These are phyloP conservation scores for Opisthocomus hoazin DNA, from an alignment of 2,113 vertebrate genomes.

Conservation along the genomic window DNA sequence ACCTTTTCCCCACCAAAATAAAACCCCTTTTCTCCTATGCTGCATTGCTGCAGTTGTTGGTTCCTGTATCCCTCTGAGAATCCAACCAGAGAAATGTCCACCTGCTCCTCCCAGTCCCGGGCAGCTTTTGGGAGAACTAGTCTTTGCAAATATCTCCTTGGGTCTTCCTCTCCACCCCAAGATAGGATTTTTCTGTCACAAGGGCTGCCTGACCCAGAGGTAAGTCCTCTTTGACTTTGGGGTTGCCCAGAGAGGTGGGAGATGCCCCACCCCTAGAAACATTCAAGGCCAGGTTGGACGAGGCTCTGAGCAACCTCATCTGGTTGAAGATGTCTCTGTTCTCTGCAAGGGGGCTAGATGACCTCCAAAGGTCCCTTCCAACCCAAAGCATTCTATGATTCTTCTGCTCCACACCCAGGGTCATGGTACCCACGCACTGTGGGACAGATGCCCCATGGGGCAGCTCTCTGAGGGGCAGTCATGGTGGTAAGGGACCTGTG, in stretches of 20 bases:
- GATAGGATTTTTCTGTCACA: neutral
- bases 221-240: neutral
- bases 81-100: neutral
- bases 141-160: neutral
- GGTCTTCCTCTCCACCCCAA: neutral
- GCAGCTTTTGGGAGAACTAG: neutral
- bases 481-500: neutral
- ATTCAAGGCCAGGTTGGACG: too few relatives aligned
- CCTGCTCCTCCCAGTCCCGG: neutral
- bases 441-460: accelerated
- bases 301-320: too few relatives aligned
- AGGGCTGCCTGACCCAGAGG: neutral
- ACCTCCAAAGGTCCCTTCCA: too few relatives aligned
- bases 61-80: neutral
- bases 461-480: neutral
- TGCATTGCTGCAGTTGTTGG: neutral
- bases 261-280: too few relatives aligned
- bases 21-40: accelerated
- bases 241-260: too few relatives aligned
- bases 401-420: neutral
- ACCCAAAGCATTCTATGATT: too few relatives aligned
- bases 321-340: too few relatives aligned
- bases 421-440: accelerated
- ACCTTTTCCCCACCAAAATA: accelerated
- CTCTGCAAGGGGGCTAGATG: too few relatives aligned